These are phyloP conservation scores for Callopanchax toddi DNA, from an alignment of 2,113 vertebrate genomes.

Conservation along the genomic window DNA sequence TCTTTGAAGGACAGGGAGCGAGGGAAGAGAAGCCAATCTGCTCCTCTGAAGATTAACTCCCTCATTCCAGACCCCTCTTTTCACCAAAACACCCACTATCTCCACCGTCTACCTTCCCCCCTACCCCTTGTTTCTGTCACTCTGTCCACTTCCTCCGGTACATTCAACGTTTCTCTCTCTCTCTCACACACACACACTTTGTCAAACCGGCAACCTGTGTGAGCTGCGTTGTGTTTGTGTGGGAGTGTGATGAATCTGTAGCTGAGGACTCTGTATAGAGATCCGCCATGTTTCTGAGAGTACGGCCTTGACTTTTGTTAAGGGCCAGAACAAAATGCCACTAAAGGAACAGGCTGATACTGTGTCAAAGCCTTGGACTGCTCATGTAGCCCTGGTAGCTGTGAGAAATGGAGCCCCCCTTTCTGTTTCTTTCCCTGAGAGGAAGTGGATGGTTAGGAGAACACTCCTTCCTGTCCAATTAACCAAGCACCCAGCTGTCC, in stretches of 20 bases:
- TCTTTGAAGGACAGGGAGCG: conserved; percentile 67
- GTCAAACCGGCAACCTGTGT: conserved; percentile 58
- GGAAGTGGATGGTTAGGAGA: conserved; percentile 26
- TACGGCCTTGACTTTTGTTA: conserved; percentile 21
- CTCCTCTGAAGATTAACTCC: conserved; percentile 75
- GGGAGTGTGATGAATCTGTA: conserved; percentile 51
- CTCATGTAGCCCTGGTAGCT: conserved; percentile 2
- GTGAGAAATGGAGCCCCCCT: conserved; percentile 25
- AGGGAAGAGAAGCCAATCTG: conserved; percentile 62
- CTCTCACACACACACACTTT: conserved; percentile 12
- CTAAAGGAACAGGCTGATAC: conserved; percentile 3
- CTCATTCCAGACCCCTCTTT: conserved; percentile 60
- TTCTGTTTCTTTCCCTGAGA: conserved; percentile 33
- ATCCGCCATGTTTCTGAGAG: conserved; percentile 22
- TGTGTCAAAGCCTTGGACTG: conserved; percentile 11
- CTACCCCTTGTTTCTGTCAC: conserved; percentile 18
- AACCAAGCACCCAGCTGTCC: conserved; percentile 44
- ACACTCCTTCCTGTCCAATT: conserved; percentile 65
- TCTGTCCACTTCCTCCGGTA: conserved; percentile 32
- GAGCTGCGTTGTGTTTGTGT: conserved; percentile 45
- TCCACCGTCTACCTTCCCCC: conserved; percentile 35
- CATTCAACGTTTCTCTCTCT: conserved; percentile 23
- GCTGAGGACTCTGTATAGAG: conserved; percentile 16
- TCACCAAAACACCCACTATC: conserved; percentile 64
- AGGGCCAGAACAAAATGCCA: not conserved